Percentiles rank a stretch among this genome's conserved stretches.
These are phyloP conservation scores for Cololabis saira DNA, from an alignment of 2,113 vertebrate genomes.

Conservation along the genomic window DNA sequence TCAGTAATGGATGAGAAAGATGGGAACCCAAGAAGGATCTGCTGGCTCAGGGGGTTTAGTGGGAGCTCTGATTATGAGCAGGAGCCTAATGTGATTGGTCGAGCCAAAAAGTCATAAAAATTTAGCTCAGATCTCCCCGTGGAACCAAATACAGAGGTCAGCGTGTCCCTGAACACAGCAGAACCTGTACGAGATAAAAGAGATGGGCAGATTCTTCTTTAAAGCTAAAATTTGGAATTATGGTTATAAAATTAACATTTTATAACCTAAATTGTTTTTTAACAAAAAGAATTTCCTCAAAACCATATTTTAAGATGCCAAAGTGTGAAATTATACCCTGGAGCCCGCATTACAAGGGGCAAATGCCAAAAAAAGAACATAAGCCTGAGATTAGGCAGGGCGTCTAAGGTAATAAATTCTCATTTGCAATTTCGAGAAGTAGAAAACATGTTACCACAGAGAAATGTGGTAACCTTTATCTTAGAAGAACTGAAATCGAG, in stretches of 20 bases:
- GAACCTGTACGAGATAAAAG: background rate
- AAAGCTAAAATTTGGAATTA: background rate
- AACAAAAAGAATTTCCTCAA: too few relatives aligned
- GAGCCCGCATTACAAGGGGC: too few relatives aligned
- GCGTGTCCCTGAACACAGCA: conserved; percentile 1
- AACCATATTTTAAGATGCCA: too few relatives aligned
- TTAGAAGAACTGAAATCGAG: background rate
- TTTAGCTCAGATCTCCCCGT: conserved; percentile 15
- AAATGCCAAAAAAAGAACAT: too few relatives aligned
- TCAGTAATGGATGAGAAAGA: conserved; percentile 44
- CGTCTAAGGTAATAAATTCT: background rate
- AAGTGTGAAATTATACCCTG: background rate
- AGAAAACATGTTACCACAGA: too few relatives aligned
- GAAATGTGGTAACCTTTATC: background rate
- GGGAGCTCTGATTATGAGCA: conserved; percentile 35
- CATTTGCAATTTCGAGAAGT: too few relatives aligned
- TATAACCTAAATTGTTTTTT: too few relatives aligned
- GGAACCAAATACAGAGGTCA: conserved; percentile 16
- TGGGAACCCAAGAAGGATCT: conserved; percentile 48
- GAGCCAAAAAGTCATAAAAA: conserved; percentile 18
- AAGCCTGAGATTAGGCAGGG: too few relatives aligned
- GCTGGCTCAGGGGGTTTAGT: conserved; percentile 19
- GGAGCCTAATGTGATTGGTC: conserved; percentile 32
- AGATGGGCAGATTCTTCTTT: rapidly evolving
- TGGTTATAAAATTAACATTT: too few relatives aligned